Evolutionary conservation across 2,113 vertebrate genomes (phyloP), one percentile per base, ranked within the genome.

Genomic region (Dipodomys ordii): DNA sequence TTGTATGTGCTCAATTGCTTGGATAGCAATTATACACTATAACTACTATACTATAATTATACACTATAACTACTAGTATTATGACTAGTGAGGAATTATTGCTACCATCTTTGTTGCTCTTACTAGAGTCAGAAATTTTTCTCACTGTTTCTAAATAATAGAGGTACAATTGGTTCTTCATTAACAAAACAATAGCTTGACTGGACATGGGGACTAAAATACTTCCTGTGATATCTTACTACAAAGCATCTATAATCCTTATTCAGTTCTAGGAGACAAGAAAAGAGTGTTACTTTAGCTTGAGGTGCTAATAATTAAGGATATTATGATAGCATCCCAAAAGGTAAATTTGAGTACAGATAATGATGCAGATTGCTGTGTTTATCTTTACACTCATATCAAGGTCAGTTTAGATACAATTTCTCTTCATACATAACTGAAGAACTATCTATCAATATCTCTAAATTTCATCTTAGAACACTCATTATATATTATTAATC

Each of bases 151-250:
- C 57, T 44, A 84, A 22, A 30, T 74, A 69, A 68, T 57, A 57
- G 16, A 35, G 13, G 3, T 0, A 1, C 15, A 71, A 18, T 3
- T 78, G 5, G 30, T 30, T 71, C 2, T 1, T n/a, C 65, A 11
- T 78, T 88, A 89, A 32, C 13, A 91, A 92, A 93, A 64, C 18
- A 19, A 9, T 80, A 90, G 18, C 8, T 44, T 69, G 90, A 69
- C 20, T 7, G 39, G 7, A 3, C 18, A 72, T 65, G 4, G 2
- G 73, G 44, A n/a, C 19, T 64, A 93, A 8, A 94, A 39, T 20
- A 85, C 23, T 84, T 82, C n/a, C 71, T 79, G 86, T 46, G 68
- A 76, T 19, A 83, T 79, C 57, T 93, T 32, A 86, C 73, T 9
- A 87, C 73, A 90, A 81, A 73, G 30, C 7, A 77, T 25, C 18